phyloP scores from a whole-genome alignment of 2,797 vertebrate genomes.

The Pterois miles region DNA sequence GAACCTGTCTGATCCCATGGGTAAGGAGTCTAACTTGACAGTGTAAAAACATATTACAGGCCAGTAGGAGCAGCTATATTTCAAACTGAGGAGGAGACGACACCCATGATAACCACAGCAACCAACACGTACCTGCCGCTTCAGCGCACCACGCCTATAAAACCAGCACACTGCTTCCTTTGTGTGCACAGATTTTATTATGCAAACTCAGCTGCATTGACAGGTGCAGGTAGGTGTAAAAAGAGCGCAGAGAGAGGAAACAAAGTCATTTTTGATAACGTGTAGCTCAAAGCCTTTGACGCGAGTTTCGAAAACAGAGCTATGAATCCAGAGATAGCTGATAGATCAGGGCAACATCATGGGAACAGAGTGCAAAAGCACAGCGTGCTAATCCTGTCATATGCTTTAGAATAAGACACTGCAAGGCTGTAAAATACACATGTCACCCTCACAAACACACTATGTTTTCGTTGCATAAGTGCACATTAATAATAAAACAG shows the following conservation, averaged over 20 bases:
- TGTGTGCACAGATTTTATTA: conserved; percentile 25
- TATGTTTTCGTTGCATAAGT: neutral
- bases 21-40: neutral
- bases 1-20: conserved; percentile 9
- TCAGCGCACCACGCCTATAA: conserved; percentile 46
- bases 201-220: conserved; percentile 37
- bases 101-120: conserved; percentile 46
- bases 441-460: neutral
- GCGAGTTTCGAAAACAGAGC: conserved; percentile 43
- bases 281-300: conserved; percentile 55
- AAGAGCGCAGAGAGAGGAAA: conserved; percentile 27
- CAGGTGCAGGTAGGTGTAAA: conserved; percentile 35
- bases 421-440: neutral
- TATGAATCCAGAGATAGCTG: conserved; percentile 30
- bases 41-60: neutral
- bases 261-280: conserved; percentile 34
- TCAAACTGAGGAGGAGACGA: conserved; percentile 4
- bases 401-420: neutral
- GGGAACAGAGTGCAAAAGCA: conserved; percentile 2
- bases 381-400: neutral
- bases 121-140: conserved; percentile 53
- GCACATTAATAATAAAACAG: conserved; percentile 11
- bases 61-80: neutral
- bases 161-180: conserved; percentile 43
- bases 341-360: conserved; percentile 27